Evolutionary conservation across 2,888 invertebrate species (phyloP), one percentile per base, ranked within the genome.

Genomic region (Drosophila neotestacea): DNA sequence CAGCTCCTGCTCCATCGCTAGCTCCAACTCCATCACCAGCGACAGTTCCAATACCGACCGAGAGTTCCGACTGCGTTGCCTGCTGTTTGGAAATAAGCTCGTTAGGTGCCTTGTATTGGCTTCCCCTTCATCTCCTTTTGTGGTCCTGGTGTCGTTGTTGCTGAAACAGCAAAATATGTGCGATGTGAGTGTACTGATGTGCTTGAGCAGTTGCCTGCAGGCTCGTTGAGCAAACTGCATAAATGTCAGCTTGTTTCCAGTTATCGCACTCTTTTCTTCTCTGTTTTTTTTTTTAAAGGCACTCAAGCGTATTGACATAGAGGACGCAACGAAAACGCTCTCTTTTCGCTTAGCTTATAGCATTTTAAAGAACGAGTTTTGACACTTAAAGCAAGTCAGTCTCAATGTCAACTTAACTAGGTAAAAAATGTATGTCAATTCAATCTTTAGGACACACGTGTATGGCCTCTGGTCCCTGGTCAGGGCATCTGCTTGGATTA

Each of bases 241-340:
- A 88, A 89, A 89, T 89, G 89, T 88, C 89, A 85, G 85, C 89
- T 85, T 89, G 89, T 89, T 85, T 89, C 87, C 89, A 85, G 88
- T 87, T 87, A 87, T 89, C 88, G 88, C 89, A 89, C 89, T 70
- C 32, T 32, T 9, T 32, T 32, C 30, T 30, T 30, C 5, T 30
- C 4, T 2, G 1, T 30, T 30, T 30, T 66, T 36, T 46, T 44
- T 70, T 71, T 72, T 82, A 63, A 67, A 69, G 66, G 73, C 55
- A 85, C 77, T 87, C 85, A 72, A 62, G 82, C 84, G 73, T 79
- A 67, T 70, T 81, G 79, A 71, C 85, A 87, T 73, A 64, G 63
- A 73, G 67, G 44, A 62, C 59, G 55, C 51, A 64, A 70, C 61
- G 66, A 51, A 79, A 78, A 55, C 34, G 68, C 7, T 42, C 32